These are phyloP conservation scores for Noctua janthina DNA, from an alignment of 2,888 invertebrate genomes.

Conservation along the genomic window DNA sequence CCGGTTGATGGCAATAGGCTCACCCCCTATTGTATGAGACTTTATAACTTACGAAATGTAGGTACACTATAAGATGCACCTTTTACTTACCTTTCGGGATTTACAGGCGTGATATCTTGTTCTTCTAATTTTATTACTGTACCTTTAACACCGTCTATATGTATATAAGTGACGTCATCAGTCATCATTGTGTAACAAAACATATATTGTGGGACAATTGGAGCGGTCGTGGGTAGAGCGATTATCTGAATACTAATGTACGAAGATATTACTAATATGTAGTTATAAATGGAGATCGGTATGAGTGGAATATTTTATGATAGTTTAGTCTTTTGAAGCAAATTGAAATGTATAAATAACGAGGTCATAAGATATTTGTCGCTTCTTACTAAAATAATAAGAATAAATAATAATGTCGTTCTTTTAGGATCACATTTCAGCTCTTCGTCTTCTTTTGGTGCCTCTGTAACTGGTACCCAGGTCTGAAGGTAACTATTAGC, in stretches of 20 bases:
- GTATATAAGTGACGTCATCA: slow-evolving; percentile 61
- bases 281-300: slow-evolving; percentile 34
- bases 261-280: slow-evolving; percentile 53
- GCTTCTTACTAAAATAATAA: neutral
- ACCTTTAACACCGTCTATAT: neutral
- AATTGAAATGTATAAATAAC: slow-evolving; percentile 6
- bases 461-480: neutral
- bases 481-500: neutral
- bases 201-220: slow-evolving; percentile 69
- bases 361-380: slow-evolving; percentile 10
- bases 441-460: neutral
- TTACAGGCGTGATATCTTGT: neutral
- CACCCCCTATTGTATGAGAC: neutral
- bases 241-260: slow-evolving; percentile 74
- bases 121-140: too few species aligned
- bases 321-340: slow-evolving; percentile 30
- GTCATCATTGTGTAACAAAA: slow-evolving; percentile 57
- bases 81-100: neutral
- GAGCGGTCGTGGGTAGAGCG: slow-evolving; percentile 73
- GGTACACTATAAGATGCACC: neutral
- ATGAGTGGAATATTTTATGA: slow-evolving; percentile 57
- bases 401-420: too few species aligned
- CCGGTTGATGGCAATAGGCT: neutral
- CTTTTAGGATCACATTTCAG: neutral
- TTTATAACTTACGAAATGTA: neutral